Base-by-base conservation (phyloP, 2,797 vertebrate genomes). In the Rhabdomys pumilio region DNA sequence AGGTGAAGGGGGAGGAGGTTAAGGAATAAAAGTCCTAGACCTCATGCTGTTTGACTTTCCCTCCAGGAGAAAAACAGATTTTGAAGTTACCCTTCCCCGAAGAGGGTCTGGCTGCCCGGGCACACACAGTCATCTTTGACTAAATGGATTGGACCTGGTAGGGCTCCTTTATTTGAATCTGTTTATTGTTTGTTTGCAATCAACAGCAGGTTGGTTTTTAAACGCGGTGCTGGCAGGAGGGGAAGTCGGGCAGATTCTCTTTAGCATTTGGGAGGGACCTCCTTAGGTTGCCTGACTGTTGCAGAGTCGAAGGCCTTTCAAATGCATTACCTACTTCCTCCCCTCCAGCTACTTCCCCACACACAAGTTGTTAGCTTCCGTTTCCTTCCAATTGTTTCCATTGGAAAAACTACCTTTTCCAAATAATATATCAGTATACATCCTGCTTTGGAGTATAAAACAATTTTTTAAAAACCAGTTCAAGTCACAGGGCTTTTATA, bases 141-240 rank as follows among this genome's bases (percentile, higher is more conserved):
- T 75, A 86, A 96, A 93, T 89, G 83, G 38, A 72, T 55, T 85
- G 93, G 67, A 75, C 67, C 95, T 97, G 73, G 83, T 72, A 85
- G 90, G 92, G 82, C 67, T 95, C 84, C 72, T 97, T 95, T 94
- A 92, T 96, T 95, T 91, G 92, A 96, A 93, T 95, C 94, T 95
- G 63, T 89, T 97, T 95, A 93, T 95, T 95, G 91, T 96, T 96
- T 98, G 90, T 97, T 97, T 95, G 88, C 79, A 61, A 59, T 91
- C 17, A 8, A 82, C 61, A 92, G 93, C 41, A 3, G 57, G 75
- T 95, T 97, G 89, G 61, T 87, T 96, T 96, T 97, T 84, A 73
- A 83, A 73, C 55, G 93, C 59, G 91, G 69, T 89, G 94, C 89
- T 95, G 65, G 89, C 63, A 59, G 91, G 86, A 95, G 82, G 79